Evolutionary conservation across 2,113 vertebrate species (phyloP), one percentile per base, ranked within the genome.

Genomic region (Platysternon megacephalum): DNA sequence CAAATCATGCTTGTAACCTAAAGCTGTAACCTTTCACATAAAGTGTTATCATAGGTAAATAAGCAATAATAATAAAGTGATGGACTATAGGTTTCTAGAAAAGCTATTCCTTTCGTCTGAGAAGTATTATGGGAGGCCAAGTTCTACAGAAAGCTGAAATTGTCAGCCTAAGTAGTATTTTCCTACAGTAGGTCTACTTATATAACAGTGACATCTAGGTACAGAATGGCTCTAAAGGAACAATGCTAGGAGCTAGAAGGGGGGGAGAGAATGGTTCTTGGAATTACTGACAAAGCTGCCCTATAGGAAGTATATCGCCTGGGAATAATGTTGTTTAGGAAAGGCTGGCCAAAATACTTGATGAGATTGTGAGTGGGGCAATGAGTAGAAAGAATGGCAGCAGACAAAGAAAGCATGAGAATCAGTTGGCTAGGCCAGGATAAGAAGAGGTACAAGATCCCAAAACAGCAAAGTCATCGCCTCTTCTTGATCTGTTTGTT

Each of bases 1-100:
- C 8, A 94, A 91, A 96, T 93, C 42, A 44, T 39, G 72, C 24
- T 16, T 8, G 6, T 79, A 53, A 92, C 39, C 21, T 91, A 86
- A 17, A 93, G 46, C 6, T 13, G 52, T 42, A 84, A 91, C 16
- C 32, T 52, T 79, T 91, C 72, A 65, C 55, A 35, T 74, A 82
- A 89, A 93, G 26, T 21, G 6, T 76, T 44, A 76, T 74, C 84
- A 39, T 1, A 91, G 24, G 46, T 14, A 42, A 90, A 78, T 24
- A 48, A 26, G 35, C 78, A 85, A 17, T 44, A 44, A 16, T 39
- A 39, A 48, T 68, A 26, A 84, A 85, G 10, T 0, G 17, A 85
- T 35, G 21, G 17, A 39, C 44, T 48, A 32, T 80, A 52, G 48
- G 76, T 8, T 58, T 24, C 8, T n/a, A 51, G 39, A n/a, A 13